These are phyloP conservation scores for Gobionotothen gibberifrons DNA, from an alignment of 2,797 vertebrate genomes.

Conservation along the genomic window DNA sequence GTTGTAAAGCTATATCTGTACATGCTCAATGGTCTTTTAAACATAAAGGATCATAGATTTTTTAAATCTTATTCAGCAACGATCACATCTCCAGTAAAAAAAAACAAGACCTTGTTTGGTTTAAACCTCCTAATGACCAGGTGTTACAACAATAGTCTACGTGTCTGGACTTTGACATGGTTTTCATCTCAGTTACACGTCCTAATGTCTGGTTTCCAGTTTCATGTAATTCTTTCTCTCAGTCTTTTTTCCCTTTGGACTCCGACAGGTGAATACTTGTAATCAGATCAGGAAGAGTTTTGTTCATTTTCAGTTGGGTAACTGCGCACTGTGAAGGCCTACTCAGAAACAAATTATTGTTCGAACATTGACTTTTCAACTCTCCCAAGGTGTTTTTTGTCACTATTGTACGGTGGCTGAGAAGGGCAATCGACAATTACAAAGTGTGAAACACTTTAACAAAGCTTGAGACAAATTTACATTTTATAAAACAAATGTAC, in stretches of 20 bases:
- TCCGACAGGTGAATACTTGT: constrained; percentile 40
- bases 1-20: constrained; percentile 24
- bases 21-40: neutral
- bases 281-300: constrained; percentile 50
- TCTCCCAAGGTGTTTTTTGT: neutral
- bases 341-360: constrained; percentile 17
- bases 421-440: no score
- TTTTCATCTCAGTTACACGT: constrained; percentile 37
- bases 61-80: neutral
- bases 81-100: neutral
- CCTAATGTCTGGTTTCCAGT: constrained; percentile 56
- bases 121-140: constrained; percentile 23
- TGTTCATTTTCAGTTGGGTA: constrained; percentile 29
- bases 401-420: no score
- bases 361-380: constrained; percentile 16
- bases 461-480: no score
- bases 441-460: no score
- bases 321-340: neutral
- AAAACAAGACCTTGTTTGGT: neutral
- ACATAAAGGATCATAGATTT: neutral
- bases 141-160: constrained; percentile 28
- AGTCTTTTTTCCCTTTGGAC: constrained; percentile 10
- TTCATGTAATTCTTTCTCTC: constrained; percentile 42
- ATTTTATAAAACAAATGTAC: no score
- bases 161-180: constrained; percentile 11